Evolutionary conservation across 2,888 invertebrate genomes (phyloP).

Genomic region (Hyalella azteca): DNA sequence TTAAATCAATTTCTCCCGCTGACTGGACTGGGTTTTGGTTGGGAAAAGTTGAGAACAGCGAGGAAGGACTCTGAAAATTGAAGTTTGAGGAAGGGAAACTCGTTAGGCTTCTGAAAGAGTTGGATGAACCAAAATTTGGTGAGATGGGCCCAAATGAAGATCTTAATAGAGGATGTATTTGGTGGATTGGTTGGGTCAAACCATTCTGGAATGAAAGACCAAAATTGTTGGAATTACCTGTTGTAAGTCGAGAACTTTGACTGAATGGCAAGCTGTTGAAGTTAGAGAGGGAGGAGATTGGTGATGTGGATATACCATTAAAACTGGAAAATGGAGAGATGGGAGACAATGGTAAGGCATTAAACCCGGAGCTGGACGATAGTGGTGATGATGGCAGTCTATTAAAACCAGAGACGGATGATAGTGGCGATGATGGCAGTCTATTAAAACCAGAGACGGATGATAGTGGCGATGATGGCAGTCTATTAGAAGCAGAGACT

Average conservation of each 20-base stretch:
- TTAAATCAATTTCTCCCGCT: background rate
- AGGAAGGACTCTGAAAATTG: background rate
- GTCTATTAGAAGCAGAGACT: too few relatives aligned
- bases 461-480: too few relatives aligned
- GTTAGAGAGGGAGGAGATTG: too few relatives aligned
- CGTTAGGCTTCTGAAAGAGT: background rate
- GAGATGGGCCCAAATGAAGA: background rate
- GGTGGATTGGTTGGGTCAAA: background rate
- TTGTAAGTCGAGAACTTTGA: too few relatives aligned
- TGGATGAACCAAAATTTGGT: background rate
- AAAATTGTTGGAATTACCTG: background rate
- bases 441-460: too few relatives aligned
- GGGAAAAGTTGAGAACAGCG: background rate
- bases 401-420: too few relatives aligned
- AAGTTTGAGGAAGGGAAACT: background rate
- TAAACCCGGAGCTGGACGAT: too few relatives aligned
- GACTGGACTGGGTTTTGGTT: background rate
- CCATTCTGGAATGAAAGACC: background rate
- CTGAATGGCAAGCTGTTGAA: background rate
- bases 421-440: too few relatives aligned
- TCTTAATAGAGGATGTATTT: constrained; percentile 3
- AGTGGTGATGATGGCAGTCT: background rate
- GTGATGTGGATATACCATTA: too few relatives aligned
- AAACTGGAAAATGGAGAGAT: too few relatives aligned
- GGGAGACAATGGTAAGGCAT: too few relatives aligned